Evolutionary conservation across 2,113 vertebrate genomes (phyloP).

Genomic region (Sterrhoptilus dennistouni): DNA sequence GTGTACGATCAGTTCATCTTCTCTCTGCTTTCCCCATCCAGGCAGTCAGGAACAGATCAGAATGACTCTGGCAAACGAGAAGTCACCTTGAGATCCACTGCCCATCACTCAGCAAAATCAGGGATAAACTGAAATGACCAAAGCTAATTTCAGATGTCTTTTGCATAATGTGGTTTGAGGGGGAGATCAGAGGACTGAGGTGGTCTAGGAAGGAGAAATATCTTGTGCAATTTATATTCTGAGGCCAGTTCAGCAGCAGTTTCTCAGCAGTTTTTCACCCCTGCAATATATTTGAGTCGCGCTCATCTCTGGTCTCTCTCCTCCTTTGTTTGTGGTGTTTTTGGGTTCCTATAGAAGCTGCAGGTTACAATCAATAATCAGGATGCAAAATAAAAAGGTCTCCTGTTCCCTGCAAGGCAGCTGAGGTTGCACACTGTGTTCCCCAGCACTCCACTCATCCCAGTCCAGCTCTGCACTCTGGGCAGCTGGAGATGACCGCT

Average conservation of each 20-base stretch:
- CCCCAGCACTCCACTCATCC: neutral
- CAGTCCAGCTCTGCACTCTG: neutral
- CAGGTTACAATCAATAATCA: neutral
- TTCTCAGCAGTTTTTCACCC: neutral
- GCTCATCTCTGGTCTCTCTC: neutral
- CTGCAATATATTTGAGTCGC: neutral
- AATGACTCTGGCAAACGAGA: neutral
- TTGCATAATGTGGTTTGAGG: constrained; percentile 13
- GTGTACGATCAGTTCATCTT: neutral
- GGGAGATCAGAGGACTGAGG: neutral
- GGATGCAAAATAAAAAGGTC: neutral
- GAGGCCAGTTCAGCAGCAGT: neutral
- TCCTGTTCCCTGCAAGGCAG: neutral
- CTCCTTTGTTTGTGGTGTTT: neutral
- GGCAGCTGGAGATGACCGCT: neutral
- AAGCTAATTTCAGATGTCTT: constrained; percentile 20
- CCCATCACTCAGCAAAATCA: neutral
- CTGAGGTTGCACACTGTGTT: neutral
- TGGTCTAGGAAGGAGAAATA: neutral
- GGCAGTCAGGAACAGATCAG: neutral
- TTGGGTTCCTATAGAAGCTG: neutral
- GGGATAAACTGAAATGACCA: constrained; percentile 34
- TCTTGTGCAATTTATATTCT: neutral
- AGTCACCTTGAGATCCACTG: constrained; percentile 52
- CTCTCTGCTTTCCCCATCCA: neutral